Evolutionary conservation across 1,140 invertebrate genomes (phyloP).

Genomic region (Brachionus asplanchnoidis): DNA sequence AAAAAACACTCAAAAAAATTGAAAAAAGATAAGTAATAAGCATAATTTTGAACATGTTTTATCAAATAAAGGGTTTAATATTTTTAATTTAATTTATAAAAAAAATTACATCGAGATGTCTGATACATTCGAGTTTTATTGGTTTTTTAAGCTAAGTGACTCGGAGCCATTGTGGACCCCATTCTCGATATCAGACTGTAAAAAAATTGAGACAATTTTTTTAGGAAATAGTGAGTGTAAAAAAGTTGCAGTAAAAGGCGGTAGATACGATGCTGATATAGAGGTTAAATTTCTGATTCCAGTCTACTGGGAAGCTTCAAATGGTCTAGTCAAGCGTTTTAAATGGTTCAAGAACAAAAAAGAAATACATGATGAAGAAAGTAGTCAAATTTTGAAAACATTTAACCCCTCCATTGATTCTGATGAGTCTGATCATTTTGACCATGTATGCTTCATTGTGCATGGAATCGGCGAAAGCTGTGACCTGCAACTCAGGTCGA

Average conservation of each 20-base stretch:
- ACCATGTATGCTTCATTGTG: conserved; percentile 9
- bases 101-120: not conserved
- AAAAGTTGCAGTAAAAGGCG: not conserved
- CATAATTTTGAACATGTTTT: not conserved
- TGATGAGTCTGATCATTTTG: not conserved
- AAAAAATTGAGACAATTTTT: not conserved
- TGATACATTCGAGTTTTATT: not conserved
- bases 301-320: not conserved
- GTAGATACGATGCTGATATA: not conserved
- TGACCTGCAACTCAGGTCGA: no score
- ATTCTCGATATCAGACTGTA: not conserved
- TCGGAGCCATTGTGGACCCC: not conserved
- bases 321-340: not conserved
- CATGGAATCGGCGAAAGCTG: conserved; percentile 7
- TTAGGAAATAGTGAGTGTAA: not conserved
- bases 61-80: not conserved
- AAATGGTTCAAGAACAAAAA: not conserved
- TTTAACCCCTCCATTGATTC: not conserved
- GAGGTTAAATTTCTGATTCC: not conserved
- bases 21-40: not conserved
- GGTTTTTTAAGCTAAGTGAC: not conserved
- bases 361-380: not conserved
- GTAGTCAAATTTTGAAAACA: not conserved
- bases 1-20: not conserved
- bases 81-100: not conserved